Percentiles rank a stretch among this genome's conserved stretches.
These are phyloP conservation scores for Whitmania pigra DNA, from an alignment of 1,140 invertebrate genomes.

Conservation along the genomic window DNA sequence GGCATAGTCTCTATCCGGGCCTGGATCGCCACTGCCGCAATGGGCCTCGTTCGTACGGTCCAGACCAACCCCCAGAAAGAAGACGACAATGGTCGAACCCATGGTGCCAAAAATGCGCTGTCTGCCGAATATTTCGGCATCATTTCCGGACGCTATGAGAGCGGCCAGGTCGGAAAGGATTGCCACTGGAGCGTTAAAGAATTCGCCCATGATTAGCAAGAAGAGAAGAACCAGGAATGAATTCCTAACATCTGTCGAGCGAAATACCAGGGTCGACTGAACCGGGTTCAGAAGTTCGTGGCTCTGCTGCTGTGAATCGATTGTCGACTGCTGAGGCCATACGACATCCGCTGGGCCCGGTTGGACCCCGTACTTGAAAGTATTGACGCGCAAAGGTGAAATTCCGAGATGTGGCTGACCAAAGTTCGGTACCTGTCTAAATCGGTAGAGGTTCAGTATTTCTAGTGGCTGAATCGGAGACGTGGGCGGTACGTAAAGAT, in stretches of 20 bases:
- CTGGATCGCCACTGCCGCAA: not conserved
- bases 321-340: not conserved
- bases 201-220: conserved; percentile 82
- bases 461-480: not conserved
- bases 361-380: not conserved
- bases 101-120: conserved; percentile 91
- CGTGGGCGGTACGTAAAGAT: too few species aligned
- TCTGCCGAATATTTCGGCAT: conserved; percentile 40
- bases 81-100: conserved; percentile 90
- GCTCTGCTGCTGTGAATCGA: not conserved
- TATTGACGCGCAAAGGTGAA: not conserved
- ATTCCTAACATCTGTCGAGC: conserved; percentile 72
- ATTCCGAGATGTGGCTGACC: not conserved
- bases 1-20: conserved; percentile 67
- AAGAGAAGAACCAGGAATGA: conserved; percentile 75
- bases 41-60: conserved; percentile 30
- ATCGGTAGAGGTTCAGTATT: conserved; percentile 2
- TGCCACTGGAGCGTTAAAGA: conserved; percentile 83
- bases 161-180: conserved; percentile 54
- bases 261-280: conserved; percentile 66
- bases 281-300: not conserved
- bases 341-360: not conserved
- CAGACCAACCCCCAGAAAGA: conserved; percentile 61
- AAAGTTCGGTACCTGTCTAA: not conserved
- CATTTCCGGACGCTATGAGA: conserved; percentile 33